Evolutionary conservation across 2,888 invertebrate species (phyloP), one percentile per base, ranked within the genome.

Genomic region (Camponotus fellah): DNA sequence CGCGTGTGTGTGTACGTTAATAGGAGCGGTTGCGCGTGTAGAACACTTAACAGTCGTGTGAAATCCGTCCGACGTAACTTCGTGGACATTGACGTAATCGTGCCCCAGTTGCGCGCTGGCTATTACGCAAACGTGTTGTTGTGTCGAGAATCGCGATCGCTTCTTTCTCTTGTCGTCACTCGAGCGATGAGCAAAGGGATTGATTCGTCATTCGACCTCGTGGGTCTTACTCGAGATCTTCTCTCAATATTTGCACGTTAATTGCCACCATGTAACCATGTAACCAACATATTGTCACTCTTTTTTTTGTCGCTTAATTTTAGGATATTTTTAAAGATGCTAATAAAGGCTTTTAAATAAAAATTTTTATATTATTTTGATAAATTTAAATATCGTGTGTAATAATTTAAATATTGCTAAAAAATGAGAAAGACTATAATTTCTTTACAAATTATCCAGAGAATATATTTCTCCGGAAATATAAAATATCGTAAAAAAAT

Each of bases 121-220:
- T 83, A 86, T 89, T 89, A 89, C 88, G 89, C 85, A 88, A 89
- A 89, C 74, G 43, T 76, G 46, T 40, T 77, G 80, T 65, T 69
- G 69, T 69, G 69, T 76, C 72, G 82, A 49, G 49, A 68, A 75
- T 46, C 32, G 77, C 32, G 62, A 46, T 32, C 34, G 21, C 66
- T 83, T 80, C 46, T 80, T 80, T 80, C 72, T 71, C 77, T 46
- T 34, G 40, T 53, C 43, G 43, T 49, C 21, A 6, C 40, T 17
- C 71, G 43, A 6, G 43, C 37, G 32, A 6, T 17, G 14, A 40
- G 68, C 21, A 34, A 34, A 72, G 46, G 72, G 37, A 72, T 60
- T 21, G 46, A 80, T 46, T 79, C 60, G 60, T 72, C 37, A 46
- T 34, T 34, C 17, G 46, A 17, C 34, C 21, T 17, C 69, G 17